phyloP scores from a whole-genome alignment of 2,113 vertebrate genomes.

The Cottus gobio region DNA sequence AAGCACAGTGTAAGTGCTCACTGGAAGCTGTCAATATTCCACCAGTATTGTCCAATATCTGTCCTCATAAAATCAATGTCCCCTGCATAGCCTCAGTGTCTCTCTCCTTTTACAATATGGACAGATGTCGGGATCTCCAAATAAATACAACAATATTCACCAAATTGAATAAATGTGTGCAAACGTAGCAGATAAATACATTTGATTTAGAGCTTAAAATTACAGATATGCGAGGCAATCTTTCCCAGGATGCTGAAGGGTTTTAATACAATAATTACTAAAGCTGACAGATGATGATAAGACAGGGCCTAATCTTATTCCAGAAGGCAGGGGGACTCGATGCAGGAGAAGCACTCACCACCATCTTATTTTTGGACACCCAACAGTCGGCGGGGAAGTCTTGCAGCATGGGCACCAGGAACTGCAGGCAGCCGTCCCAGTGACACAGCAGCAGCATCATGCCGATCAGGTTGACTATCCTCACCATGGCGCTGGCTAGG shows the following conservation, averaged over 20 bases:
- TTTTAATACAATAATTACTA: slow-evolving; percentile 73
- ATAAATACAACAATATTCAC: slow-evolving; percentile 41
- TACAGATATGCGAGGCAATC: slow-evolving; percentile 41
- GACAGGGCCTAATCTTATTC: slow-evolving; percentile 67
- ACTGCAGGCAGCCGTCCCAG: slow-evolving; percentile 99
- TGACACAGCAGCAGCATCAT: slow-evolving; percentile 99
- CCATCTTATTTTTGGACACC: slow-evolving; percentile 98
- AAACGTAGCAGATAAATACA: slow-evolving; percentile 50
- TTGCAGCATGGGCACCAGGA: slow-evolving; percentile 98
- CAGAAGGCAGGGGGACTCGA: slow-evolving; percentile 20
- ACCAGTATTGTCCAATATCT: slow-evolving; percentile 47
- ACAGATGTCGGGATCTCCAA: slow-evolving; percentile 20
- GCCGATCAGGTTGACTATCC: slow-evolving; percentile 96
- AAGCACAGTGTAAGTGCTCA: slow-evolving; percentile 54
- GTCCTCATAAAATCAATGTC: slow-evolving; percentile 53
- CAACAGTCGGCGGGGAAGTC: slow-evolving; percentile 97
- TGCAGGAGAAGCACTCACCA: slow-evolving; percentile 87
- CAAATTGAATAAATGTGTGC: slow-evolving; percentile 54
- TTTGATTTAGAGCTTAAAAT: slow-evolving; percentile 58
- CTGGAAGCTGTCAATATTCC: slow-evolving; percentile 63
- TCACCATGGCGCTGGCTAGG: slow-evolving; percentile 95
- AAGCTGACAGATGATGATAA: slow-evolving; percentile 68
- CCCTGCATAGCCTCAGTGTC: slow-evolving; percentile 21
- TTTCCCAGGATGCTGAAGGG: slow-evolving; percentile 63
- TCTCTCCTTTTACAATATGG: slow-evolving; percentile 29